Evolutionary conservation across 2,113 vertebrate species (phyloP).

Genomic region (Semicossyphus pulcher): DNA sequence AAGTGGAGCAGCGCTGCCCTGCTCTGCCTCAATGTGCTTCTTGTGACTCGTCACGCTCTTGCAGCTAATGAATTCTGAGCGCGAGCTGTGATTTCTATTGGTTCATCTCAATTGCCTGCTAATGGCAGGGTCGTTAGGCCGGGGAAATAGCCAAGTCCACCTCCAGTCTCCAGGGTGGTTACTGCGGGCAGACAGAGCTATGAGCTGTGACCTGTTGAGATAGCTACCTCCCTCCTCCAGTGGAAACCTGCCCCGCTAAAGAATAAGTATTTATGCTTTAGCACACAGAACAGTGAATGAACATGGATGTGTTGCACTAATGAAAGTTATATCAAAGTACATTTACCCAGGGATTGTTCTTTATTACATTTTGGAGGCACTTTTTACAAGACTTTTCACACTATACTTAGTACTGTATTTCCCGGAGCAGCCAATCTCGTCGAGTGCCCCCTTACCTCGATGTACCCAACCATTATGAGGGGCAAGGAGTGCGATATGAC

Average conservation of each 20-base stretch:
- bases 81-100: conserved; percentile 82
- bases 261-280: conserved; percentile 1
- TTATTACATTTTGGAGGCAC: background rate
- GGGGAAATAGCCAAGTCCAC: conserved; percentile 77
- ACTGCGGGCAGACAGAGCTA: conserved; percentile 42
- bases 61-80: conserved; percentile 83
- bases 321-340: background rate
- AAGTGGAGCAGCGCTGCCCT: conserved; percentile 42
- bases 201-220: conserved; percentile 64
- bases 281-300: background rate
- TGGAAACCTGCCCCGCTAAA: conserved; percentile 3
- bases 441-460: no score
- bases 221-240: conserved; percentile 7
- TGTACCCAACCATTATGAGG: no score
- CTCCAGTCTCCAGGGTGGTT: conserved; percentile 69
- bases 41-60: conserved; percentile 75
- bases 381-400: background rate
- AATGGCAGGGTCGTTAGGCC: conserved; percentile 81
- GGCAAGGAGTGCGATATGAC: no score
- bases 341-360: background rate
- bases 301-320: background rate
- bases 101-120: conserved; percentile 82
- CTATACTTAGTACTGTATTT: no score
- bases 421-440: no score
- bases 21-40: conserved; percentile 70